These are phyloP conservation scores for Chaetophractus vellerosus DNA, from an alignment of 2,797 vertebrate genomes.

Conservation along the genomic window DNA sequence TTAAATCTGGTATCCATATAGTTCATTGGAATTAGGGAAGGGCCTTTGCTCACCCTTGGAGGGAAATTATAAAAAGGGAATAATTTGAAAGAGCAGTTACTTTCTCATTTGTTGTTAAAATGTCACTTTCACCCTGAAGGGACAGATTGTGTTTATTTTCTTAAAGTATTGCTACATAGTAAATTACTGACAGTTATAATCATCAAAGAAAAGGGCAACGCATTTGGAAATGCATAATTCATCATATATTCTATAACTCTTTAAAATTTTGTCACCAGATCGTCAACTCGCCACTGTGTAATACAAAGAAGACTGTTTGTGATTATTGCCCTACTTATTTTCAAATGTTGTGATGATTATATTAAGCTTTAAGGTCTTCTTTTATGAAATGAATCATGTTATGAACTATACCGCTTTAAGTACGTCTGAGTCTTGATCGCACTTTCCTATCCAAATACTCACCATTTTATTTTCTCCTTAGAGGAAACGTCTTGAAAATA, in stretches of 20 bases:
- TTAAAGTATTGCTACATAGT: slow-evolving; percentile 34
- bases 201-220: slow-evolving; percentile 70
- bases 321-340: not conserved
- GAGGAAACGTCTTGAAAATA: not conserved
- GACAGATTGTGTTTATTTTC: slow-evolving; percentile 71
- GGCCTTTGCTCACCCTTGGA: not conserved
- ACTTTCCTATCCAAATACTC: not conserved
- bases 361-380: not conserved
- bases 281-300: not conserved
- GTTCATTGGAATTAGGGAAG: not conserved
- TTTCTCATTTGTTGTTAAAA: slow-evolving; percentile 63
- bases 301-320: not conserved
- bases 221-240: slow-evolving; percentile 71
- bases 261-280: slow-evolving; percentile 6
- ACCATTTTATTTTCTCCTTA: not conserved
- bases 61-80: slow-evolving; percentile 13
- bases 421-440: not conserved
- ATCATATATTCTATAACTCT: slow-evolving; percentile 61
- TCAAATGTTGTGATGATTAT: not conserved
- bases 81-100: slow-evolving; percentile 40
- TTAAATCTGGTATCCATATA: not conserved
- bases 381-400: slow-evolving; percentile 12
- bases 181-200: slow-evolving; percentile 70
- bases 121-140: slow-evolving; percentile 49
- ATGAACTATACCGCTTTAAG: not conserved